These are phyloP conservation scores for Leucozona laternaria DNA, from an alignment of 2,888 invertebrate genomes.

Conservation along the genomic window DNA sequence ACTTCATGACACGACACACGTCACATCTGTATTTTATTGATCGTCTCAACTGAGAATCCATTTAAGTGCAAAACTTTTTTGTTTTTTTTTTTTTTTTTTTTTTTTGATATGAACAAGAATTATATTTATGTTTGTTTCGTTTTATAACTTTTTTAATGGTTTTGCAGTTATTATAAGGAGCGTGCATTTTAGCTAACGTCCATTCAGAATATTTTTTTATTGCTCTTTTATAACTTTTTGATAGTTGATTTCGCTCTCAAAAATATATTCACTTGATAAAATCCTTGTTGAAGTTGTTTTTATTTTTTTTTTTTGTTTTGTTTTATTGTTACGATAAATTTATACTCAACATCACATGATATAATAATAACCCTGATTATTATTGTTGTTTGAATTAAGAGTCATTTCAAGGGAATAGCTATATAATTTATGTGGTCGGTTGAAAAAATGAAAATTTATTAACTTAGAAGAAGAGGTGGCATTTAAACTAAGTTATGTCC, in stretches of 20 bases:
- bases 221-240: slow-evolving; percentile 29
- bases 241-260: slow-evolving; percentile 16
- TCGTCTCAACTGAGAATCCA: slow-evolving; percentile 34
- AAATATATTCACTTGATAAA: slow-evolving; percentile 16
- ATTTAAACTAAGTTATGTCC: background rate
- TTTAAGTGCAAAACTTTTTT: slow-evolving; percentile 22
- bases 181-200: background rate
- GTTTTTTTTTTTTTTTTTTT: background rate
- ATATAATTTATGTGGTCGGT: background rate
- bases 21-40: slow-evolving; percentile 41
- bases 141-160: slow-evolving; percentile 23
- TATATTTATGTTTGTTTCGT: slow-evolving; percentile 6
- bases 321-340: slow-evolving; percentile 4
- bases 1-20: background rate
- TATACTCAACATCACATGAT: slow-evolving; percentile 6
- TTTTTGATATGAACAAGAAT: slow-evolving; percentile 9
- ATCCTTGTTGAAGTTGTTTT: background rate
- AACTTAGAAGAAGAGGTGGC: background rate
- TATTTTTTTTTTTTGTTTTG: background rate
- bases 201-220: slow-evolving; percentile 9
- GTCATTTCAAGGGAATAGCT: background rate
- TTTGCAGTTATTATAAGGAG: slow-evolving; percentile 12
- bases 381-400: background rate
- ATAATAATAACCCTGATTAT: slow-evolving; percentile 3
- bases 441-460: background rate